Percentiles rank a stretch among this genome's conserved stretches.
phyloP scores from a whole-genome alignment of 2,888 invertebrate genomes.

The Apamea monoglypha region DNA sequence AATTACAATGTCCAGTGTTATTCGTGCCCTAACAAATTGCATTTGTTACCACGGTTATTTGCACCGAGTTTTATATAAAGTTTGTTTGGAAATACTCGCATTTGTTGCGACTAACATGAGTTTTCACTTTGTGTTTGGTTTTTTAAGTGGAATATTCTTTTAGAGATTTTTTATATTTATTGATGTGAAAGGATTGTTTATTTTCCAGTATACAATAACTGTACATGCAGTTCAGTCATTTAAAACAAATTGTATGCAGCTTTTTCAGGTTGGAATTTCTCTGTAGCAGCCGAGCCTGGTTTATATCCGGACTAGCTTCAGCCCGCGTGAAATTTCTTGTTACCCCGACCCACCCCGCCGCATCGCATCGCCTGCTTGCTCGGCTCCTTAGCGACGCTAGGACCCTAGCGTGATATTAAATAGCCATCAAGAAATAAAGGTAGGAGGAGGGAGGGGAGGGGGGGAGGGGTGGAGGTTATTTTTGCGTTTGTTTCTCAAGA shows the following conservation, averaged over 20 bases:
- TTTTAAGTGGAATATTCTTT: slow-evolving; percentile 13
- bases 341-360: no score
- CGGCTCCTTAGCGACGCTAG: no score
- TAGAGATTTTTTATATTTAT: slow-evolving; percentile 5
- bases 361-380: no score
- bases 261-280: background rate
- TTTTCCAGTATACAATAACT: background rate
- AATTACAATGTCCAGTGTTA: slow-evolving; percentile 67
- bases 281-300: background rate
- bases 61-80: slow-evolving; percentile 45
- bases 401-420: no score
- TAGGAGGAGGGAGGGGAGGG: no score
- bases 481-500: no score
- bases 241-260: no score
- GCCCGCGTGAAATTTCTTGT: no score
- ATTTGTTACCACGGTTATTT: slow-evolving; percentile 55
- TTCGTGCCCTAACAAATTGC: slow-evolving; percentile 67
- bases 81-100: slow-evolving; percentile 37
- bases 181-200: background rate
- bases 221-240: background rate
- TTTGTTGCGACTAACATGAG: slow-evolving; percentile 30
- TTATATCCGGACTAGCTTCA: background rate
- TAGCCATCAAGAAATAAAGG: no score
- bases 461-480: no score
- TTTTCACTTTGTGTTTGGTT: slow-evolving; percentile 35